Percentiles rank a stretch among this genome's conserved stretches.
These are phyloP conservation scores for Pristionchus fissidentatus DNA, from an alignment of 2,888 invertebrate species.

Conservation along the genomic window DNA sequence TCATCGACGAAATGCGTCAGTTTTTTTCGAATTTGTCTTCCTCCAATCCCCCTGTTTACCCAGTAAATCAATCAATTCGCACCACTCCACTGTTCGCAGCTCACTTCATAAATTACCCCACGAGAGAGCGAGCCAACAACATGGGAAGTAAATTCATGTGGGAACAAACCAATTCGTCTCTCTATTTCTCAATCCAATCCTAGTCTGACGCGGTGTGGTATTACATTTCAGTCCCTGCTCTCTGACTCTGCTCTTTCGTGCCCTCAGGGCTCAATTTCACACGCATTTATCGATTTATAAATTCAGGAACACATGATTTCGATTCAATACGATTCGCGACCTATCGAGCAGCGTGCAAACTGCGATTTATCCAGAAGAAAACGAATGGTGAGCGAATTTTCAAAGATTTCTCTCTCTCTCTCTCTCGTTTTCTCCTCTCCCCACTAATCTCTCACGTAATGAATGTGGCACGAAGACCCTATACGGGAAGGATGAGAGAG, in stretches of 20 bases:
- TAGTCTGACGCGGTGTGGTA: no score
- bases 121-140: no score
- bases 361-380: slow-evolving; percentile 97
- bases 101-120: no score
- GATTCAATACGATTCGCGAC: slow-evolving; percentile 97
- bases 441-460: neutral
- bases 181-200: slow-evolving; percentile 54
- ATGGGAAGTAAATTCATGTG: neutral
- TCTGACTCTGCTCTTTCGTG: no score
- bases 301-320: slow-evolving; percentile 84
- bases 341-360: slow-evolving; percentile 95
- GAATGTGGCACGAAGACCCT: neutral
- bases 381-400: slow-evolving; percentile 85
- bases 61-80: no score
- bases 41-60: no score
- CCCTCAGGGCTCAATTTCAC: no score
- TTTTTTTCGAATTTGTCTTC: no score
- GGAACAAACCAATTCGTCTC: neutral
- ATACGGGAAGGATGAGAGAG: neutral
- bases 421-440: neutral
- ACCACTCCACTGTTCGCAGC: no score
- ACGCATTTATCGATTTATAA: neutral
- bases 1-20: slow-evolving; percentile 74
- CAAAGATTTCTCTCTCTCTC: no score
- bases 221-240: no score